Base-by-base conservation (phyloP, 2,888 invertebrate species). In the Empis livida region DNA sequence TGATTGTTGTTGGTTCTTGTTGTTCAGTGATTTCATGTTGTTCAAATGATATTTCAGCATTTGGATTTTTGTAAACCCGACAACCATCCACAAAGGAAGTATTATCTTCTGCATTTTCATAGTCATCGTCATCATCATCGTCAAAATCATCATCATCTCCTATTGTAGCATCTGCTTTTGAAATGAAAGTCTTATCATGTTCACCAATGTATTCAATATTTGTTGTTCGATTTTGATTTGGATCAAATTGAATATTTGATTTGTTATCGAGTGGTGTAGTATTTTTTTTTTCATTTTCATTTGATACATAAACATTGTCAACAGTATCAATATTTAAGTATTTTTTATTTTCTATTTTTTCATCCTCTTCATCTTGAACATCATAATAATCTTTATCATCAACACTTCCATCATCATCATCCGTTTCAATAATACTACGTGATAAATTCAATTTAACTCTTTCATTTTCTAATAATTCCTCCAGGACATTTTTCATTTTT, bases 401-500 rank as follows among this genome's bases (percentile, higher is more conserved):
- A 3, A 51, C 51, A 20, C 46, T 48, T 1, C 51, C 44, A 6
- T 51, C 48, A 5, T 48, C 52, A 17, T 55, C 53, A 20, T 57
- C 56, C 27, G 61, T 53, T 47, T 64, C 68, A 50, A 61, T 62
- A 50, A 68, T 61, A 53, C 68, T 70, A 53, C 67, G 64, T 54
- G 70, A 70, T 55, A 68, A 63, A 67, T 67, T 70, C 52, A 66
- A 64, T 62, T 68, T 68, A 52, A 70, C 70, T 54, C 68, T 64
- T 55, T 70, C 62, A 53, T 70, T 67, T 51, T 63, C 65, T 46
- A 69, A 55, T 49, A 70, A 56, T 52, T 70, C 70, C 54, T 69
- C 64, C 45, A 70, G 61, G 46, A 70, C 70, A 60, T 67, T 69
- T 61, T 70, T 70, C 70, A 70, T 70, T 65, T 70, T 70, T 45